Evolutionary conservation across 1,140 invertebrate genomes (phyloP).

Genomic region (Drosophila tristis): DNA sequence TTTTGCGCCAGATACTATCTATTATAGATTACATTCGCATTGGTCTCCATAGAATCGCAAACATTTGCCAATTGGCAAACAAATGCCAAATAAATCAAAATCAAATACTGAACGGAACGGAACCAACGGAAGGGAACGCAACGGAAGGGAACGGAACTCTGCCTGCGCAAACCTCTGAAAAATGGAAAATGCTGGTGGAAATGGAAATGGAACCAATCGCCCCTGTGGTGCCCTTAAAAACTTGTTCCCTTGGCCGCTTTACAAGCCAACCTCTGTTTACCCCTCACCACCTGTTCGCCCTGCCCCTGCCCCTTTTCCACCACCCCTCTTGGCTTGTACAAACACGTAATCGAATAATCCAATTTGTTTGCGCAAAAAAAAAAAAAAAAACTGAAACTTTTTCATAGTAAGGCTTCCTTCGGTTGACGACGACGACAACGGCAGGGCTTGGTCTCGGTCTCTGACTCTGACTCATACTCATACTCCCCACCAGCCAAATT

Average conservation of each 20-base stretch:
- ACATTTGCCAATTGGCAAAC: constrained; percentile 70
- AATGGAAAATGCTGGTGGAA: not conserved
- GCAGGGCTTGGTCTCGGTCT: too few relatives aligned
- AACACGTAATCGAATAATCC: constrained; percentile 83
- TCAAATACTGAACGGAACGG: constrained; percentile 31
- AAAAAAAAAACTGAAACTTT: constrained; percentile 63
- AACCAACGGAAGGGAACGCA: too few relatives aligned
- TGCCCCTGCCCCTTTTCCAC: constrained; percentile 5
- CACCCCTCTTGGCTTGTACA: constrained; percentile 55
- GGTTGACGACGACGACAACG: constrained; percentile 46
- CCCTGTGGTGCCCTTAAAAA: constrained; percentile 58
- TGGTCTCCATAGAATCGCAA: constrained; percentile 38
- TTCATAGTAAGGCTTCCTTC: constrained; percentile 64
- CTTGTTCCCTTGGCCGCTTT: constrained; percentile 73
- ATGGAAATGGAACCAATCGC: constrained; percentile 34
- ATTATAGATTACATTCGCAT: constrained; percentile 34
- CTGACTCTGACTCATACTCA: constrained; percentile 16
- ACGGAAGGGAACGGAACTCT: too few relatives aligned
- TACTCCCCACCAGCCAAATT: not conserved
- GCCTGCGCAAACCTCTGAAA: not conserved
- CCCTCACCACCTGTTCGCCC: constrained; percentile 17
- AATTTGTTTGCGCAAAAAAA: constrained; percentile 77
- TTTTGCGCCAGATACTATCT: constrained; percentile 6
- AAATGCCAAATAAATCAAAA: constrained; percentile 61
- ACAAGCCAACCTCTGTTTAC: constrained; percentile 43